Percentiles rank a stretch among this genome's conserved stretches.
phyloP scores from a whole-genome alignment of 2,113 vertebrate genomes.

The Varanus komodoensis region DNA sequence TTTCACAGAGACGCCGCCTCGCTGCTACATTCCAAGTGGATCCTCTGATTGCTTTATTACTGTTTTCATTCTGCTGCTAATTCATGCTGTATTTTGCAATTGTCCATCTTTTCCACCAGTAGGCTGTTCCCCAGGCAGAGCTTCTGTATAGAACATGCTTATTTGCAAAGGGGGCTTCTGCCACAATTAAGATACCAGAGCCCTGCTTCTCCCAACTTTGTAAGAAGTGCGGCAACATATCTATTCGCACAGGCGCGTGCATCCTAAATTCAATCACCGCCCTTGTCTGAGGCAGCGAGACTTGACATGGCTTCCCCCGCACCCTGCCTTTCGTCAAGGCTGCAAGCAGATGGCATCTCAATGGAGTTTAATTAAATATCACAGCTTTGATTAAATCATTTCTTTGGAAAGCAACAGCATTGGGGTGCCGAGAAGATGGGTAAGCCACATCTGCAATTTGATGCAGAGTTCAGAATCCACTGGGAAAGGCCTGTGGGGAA shows the following conservation, averaged over 20 bases:
- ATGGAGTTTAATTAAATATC: conserved; percentile 82
- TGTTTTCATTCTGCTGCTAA: conserved; percentile 62
- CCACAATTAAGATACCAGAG: conserved; percentile 61
- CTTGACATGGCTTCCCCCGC: conserved; percentile 63
- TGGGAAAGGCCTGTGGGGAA: not conserved
- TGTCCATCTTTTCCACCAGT: conserved; percentile 57
- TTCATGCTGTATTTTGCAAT: conserved; percentile 54
- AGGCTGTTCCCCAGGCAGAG: conserved; percentile 49
- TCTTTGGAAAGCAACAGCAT: conserved; percentile 48
- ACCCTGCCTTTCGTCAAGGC: too few species aligned
- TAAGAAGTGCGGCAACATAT: conserved; percentile 63
- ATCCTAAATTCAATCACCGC: conserved; percentile 78
- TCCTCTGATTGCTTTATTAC: conserved; percentile 39
- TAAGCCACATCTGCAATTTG: conserved; percentile 73
- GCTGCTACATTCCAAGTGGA: not conserved
- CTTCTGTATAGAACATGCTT: conserved; percentile 64
- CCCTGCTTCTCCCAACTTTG: conserved; percentile 62
- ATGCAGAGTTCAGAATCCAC: conserved; percentile 34
- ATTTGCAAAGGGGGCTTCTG: conserved; percentile 44
- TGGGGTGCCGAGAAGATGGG: conserved; percentile 50
- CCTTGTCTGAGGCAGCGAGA: conserved; percentile 77
- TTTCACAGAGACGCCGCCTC: not conserved
- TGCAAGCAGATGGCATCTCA: conserved; percentile 79
- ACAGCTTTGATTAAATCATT: conserved; percentile 73
- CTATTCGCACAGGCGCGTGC: conserved; percentile 29